A percentile compares a stretch with the other conserved stretches of the same genome.
Conservation (phyloP, 2,797 vertebrate species). For the Eidolon dupreanum region DNA sequence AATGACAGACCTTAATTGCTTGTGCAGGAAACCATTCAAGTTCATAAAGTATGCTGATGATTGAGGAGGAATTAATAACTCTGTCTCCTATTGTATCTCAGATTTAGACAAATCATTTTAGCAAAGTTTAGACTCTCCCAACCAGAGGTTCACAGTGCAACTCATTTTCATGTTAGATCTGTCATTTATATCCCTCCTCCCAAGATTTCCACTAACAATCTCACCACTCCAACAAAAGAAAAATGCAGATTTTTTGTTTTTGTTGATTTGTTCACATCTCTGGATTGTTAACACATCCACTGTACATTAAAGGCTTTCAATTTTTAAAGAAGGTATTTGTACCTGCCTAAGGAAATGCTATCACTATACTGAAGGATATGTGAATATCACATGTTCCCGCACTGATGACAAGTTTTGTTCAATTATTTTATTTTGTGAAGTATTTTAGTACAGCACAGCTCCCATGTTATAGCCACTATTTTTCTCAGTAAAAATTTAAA, state of each 20-base stretch:
- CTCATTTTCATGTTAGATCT: background rate
- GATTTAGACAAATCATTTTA: background rate
- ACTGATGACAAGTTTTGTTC: background rate
- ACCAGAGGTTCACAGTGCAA: background rate
- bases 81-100: background rate
- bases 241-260: background rate
- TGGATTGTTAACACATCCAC: background rate
- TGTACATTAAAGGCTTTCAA: background rate
- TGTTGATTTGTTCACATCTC: background rate
- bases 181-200: background rate
- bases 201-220: background rate
- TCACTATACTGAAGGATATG: background rate
- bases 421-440: background rate
- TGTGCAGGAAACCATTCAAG: background rate
- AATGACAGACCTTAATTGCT: background rate
- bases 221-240: background rate
- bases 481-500: background rate
- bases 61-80: background rate
- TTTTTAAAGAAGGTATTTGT: background rate
- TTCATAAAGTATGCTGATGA: background rate
- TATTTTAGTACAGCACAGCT: background rate
- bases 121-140: background rate
- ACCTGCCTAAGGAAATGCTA: background rate
- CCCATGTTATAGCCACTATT: background rate
- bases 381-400: background rate